A percentile compares a stretch with the other conserved stretches of the same genome.
phyloP scores from a whole-genome alignment of 2,888 invertebrate species.

The Ceraclea dissimilis region DNA sequence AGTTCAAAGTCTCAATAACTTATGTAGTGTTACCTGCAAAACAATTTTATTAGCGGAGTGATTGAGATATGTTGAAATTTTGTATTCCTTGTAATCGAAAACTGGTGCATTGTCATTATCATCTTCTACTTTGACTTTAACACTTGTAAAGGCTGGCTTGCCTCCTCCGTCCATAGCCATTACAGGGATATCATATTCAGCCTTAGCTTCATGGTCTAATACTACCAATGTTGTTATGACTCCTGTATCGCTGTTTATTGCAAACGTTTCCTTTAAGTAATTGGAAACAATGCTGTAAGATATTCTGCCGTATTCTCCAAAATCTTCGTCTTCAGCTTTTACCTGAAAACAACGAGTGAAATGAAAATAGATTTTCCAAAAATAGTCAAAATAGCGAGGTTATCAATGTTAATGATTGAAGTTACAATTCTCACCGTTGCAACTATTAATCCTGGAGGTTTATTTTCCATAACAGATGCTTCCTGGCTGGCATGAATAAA shows the following conservation, averaged over 20 bases:
- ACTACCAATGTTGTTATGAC: constrained; percentile 51
- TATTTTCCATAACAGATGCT: constrained; percentile 65
- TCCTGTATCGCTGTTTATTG: constrained; percentile 56
- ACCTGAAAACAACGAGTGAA: constrained; percentile 33
- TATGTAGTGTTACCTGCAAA: constrained; percentile 41
- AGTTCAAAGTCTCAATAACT: no score
- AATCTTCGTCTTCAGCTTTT: constrained; percentile 64
- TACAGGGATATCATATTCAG: constrained; percentile 62
- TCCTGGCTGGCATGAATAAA: constrained; percentile 62
- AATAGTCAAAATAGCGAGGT: not conserved
- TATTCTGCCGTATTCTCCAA: constrained; percentile 57
- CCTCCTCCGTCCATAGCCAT: constrained; percentile 68
- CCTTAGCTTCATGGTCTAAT: constrained; percentile 58
- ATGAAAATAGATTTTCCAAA: not conserved
- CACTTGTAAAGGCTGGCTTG: constrained; percentile 55
- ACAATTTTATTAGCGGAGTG: constrained; percentile 50
- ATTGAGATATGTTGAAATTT: constrained; percentile 55
- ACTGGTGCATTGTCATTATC: constrained; percentile 67
- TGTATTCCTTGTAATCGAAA: constrained; percentile 59
- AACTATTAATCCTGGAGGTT: constrained; percentile 58
- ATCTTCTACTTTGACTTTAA: constrained; percentile 63
- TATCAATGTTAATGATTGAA: not conserved
- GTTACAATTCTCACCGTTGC: constrained; percentile 40
- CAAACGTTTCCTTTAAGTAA: constrained; percentile 53
- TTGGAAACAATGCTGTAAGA: constrained; percentile 62